These are phyloP conservation scores for Vollenhovia emeryi DNA, from an alignment of 1,140 invertebrate species.

Conservation along the genomic window DNA sequence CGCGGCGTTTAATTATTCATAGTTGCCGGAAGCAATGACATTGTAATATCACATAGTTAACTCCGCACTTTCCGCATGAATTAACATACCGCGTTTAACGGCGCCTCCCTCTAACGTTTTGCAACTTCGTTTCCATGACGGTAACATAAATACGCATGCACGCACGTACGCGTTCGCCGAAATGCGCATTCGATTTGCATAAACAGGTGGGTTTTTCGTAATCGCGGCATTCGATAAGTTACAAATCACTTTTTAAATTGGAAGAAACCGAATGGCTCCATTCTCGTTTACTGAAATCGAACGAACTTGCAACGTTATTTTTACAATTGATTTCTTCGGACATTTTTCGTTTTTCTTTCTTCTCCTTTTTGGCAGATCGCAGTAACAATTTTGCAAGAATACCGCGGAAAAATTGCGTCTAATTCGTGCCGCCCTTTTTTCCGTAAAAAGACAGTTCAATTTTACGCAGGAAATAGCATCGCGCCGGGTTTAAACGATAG, in stretches of 20 bases:
- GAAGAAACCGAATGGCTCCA: not conserved
- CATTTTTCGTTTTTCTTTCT: too few species aligned
- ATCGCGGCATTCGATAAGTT: not conserved
- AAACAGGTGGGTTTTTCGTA: not conserved
- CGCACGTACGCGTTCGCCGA: not conserved
- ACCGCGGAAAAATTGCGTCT: not conserved
- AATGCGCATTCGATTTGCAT: not conserved
- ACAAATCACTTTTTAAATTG: not conserved
- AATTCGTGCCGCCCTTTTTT: not conserved
- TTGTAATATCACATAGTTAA: not conserved
- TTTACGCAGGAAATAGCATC: not conserved
- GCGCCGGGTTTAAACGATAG: not conserved
- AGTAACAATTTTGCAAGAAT: not conserved
- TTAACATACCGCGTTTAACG: not conserved
- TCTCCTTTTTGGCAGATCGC: too few species aligned
- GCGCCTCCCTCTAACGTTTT: not conserved
- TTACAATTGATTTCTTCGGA: not conserved
- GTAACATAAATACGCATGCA: not conserved
- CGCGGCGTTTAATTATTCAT: too few species aligned
- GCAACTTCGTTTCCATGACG: not conserved
- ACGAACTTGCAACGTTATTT: not conserved
- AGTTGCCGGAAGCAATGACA: not conserved
- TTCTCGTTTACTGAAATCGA: not conserved
- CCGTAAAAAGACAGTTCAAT: not conserved
- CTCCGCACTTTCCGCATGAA: constrained; percentile 9